Evolutionary conservation across 2,888 invertebrate genomes (phyloP).

Genomic region (Agonopterix subpropinquella): DNA sequence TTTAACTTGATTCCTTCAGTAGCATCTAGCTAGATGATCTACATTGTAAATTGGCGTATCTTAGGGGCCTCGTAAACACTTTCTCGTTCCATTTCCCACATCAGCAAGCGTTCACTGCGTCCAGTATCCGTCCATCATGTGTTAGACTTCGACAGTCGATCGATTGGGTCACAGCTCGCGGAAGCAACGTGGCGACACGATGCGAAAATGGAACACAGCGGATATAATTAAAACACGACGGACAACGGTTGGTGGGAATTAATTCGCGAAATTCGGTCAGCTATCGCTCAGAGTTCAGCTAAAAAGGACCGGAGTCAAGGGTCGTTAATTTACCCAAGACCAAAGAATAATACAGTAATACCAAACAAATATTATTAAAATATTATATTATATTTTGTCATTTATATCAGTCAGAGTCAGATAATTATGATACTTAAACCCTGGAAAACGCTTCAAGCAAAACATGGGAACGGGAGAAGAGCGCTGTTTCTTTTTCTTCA

Average conservation of each 20-base stretch:
- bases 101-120: conserved; percentile 6
- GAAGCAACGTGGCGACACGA: conserved; percentile 56
- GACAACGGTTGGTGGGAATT: conserved; percentile 54
- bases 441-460: no score
- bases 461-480: no score
- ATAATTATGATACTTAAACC: no score
- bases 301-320: no score
- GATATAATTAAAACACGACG: conserved; percentile 69
- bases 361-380: no score
- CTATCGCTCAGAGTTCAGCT: conserved; percentile 19
- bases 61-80: conserved; percentile 2
- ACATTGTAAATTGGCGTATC: not conserved
- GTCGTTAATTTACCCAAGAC: no score
- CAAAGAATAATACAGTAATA: no score
- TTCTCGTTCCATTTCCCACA: conserved; percentile 10
- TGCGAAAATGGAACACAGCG: conserved; percentile 68
- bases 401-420: no score
- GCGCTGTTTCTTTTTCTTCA: no score
- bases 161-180: conserved; percentile 46
- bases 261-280: conserved; percentile 56
- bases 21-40: no score
- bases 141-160: conserved; percentile 44
- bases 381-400: no score
- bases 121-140: conserved; percentile 23
- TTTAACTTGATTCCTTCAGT: no score